Conservation (phyloP, 1,140 invertebrate genomes). For the roundworm (Caenorhabditis elegans) region DNA sequence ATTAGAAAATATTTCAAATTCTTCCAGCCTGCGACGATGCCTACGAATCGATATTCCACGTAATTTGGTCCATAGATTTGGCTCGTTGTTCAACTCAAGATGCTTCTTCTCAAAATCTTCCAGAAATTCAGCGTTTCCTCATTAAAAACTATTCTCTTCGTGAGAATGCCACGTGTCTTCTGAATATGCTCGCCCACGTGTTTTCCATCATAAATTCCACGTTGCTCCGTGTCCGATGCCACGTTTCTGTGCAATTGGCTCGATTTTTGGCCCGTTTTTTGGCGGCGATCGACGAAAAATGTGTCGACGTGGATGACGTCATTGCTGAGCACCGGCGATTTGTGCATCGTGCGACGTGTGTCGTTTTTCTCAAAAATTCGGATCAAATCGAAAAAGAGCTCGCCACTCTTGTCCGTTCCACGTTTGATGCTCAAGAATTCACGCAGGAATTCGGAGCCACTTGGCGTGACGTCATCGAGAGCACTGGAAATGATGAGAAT, state of each 20-base stretch:
- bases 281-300: conserved; percentile 8
- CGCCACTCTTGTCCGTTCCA: not conserved
- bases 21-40: not conserved
- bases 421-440: conserved; percentile 1
- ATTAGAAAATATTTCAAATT: no score
- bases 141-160: not conserved
- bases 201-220: not conserved
- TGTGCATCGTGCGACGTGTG: not conserved
- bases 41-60: conserved; percentile 29
- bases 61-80: conserved; percentile 14
- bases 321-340: not conserved
- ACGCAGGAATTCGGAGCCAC: not conserved
- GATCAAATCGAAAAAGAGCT: not conserved
- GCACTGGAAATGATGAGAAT: not conserved
- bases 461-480: not conserved
- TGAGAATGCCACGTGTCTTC: not conserved
- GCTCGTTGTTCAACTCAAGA: not conserved
- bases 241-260: not conserved
- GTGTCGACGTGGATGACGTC: not conserved
- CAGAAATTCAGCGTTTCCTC: not conserved
- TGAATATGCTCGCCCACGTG: not conserved
- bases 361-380: not conserved
- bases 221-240: not conserved
- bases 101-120: not conserved
- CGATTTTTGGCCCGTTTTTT: not conserved